phyloP scores from a whole-genome alignment of 2,797 vertebrate genomes.

The Takifugu ocellatus region DNA sequence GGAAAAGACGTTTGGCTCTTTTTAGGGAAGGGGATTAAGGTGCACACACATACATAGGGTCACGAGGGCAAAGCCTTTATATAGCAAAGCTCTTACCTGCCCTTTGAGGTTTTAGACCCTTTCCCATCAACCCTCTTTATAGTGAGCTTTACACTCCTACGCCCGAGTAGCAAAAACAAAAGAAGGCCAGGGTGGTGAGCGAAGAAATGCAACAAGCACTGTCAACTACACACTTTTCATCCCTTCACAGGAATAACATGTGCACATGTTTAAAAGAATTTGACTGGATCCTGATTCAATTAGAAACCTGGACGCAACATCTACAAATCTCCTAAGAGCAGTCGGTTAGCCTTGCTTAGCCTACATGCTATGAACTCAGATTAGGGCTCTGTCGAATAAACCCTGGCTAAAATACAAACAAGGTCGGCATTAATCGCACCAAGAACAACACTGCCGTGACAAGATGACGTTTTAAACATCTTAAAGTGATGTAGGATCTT shows the following conservation, averaged over 20 bases:
- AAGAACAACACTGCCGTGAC: no score
- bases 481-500: neutral
- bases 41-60: conserved; percentile 50
- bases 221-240: neutral
- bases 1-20: neutral
- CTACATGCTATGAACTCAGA: neutral
- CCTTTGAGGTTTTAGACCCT: conserved; percentile 77
- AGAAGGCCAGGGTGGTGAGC: conserved; percentile 69
- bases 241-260: neutral
- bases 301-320: no score
- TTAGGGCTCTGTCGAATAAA: neutral
- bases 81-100: conserved; percentile 83
- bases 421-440: no score
- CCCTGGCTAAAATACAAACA: neutral
- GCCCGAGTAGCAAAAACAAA: conserved; percentile 80
- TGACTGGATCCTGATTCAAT: no score
- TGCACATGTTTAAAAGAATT: no score
- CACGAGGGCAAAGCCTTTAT: conserved; percentile 67
- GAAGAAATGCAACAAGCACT: conserved; percentile 2
- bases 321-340: neutral
- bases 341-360: conserved; percentile 1
- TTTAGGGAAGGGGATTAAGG: conserved; percentile 25
- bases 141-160: conserved; percentile 87
- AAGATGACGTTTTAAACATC: no score
- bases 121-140: conserved; percentile 90